These are phyloP conservation scores for Escarpia spicata DNA, from an alignment of 2,888 invertebrate species.

Conservation along the genomic window DNA sequence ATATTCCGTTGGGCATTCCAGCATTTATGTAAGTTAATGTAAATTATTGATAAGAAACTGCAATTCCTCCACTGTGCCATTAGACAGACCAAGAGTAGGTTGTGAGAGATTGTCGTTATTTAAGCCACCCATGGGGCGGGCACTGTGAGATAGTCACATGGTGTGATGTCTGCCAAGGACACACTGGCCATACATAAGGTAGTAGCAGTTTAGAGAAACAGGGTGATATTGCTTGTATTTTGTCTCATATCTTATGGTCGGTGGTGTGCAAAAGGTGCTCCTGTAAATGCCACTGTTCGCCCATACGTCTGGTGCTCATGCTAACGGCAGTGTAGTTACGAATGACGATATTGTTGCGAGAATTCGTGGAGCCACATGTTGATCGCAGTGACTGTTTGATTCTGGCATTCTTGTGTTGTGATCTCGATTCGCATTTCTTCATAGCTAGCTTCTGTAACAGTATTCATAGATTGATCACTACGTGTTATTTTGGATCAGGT, in stretches of 20 bases:
- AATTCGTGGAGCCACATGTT: not conserved
- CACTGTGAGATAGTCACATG: not conserved
- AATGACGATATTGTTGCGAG: not conserved
- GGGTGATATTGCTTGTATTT: not conserved
- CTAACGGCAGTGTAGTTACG: not conserved
- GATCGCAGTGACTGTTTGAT: not conserved
- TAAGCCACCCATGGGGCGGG: not conserved
- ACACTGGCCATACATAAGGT: not conserved
- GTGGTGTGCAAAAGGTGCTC: not conserved
- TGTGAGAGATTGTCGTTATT: not conserved
- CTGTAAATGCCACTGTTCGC: not conserved
- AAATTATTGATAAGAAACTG: conserved; percentile 16
- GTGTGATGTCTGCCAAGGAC: not conserved
- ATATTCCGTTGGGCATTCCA: conserved; percentile 7
- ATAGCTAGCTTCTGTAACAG: conserved; percentile 7
- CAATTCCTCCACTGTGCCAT: conserved; percentile 16
- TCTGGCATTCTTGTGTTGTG: not conserved
- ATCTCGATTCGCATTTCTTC: not conserved
- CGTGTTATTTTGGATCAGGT: too few relatives aligned
- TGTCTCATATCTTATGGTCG: not conserved
- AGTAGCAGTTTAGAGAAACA: not conserved
- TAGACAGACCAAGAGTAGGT: not conserved
- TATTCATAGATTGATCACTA: not conserved
- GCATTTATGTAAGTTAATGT: conserved; percentile 13
- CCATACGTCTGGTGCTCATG: not conserved